Evolutionary conservation across 2,888 invertebrate species (phyloP).

Genomic region (Orthosia incerta): DNA sequence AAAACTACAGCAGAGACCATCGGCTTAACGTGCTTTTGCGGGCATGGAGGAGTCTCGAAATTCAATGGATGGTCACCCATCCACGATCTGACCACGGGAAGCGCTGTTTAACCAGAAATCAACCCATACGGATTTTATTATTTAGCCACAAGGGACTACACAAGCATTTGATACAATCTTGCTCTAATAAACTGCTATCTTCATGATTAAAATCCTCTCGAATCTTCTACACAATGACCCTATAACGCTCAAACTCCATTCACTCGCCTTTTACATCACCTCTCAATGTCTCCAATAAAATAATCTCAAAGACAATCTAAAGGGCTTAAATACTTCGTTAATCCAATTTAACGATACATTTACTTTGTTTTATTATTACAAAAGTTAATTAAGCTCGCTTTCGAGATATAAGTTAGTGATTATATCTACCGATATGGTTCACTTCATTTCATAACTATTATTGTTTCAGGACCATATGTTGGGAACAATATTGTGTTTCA

Average conservation of each 20-base stretch:
- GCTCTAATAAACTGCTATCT: background rate
- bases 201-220: background rate
- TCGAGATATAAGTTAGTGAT: constrained; percentile 69
- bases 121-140: no score
- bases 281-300: constrained; percentile 35
- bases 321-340: constrained; percentile 65
- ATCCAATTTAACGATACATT: constrained; percentile 74
- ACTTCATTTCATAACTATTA: constrained; percentile 44
- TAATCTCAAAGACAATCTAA: constrained; percentile 43
- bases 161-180: background rate
- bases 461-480: constrained; percentile 47
- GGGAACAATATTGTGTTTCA: constrained; percentile 44
- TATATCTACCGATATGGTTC: constrained; percentile 52
- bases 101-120: no score
- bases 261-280: constrained; percentile 4
- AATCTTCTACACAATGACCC: background rate
- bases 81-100: no score
- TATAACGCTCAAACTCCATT: constrained; percentile 1
- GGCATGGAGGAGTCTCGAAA: no score
- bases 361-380: constrained; percentile 76
- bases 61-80: no score
- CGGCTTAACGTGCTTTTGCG: no score
- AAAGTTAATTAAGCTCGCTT: constrained; percentile 80
- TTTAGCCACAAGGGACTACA: no score
- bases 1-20: no score